phyloP scores from a whole-genome alignment of 2,797 vertebrate species.

The Myoxocephalus aenaeus region DNA sequence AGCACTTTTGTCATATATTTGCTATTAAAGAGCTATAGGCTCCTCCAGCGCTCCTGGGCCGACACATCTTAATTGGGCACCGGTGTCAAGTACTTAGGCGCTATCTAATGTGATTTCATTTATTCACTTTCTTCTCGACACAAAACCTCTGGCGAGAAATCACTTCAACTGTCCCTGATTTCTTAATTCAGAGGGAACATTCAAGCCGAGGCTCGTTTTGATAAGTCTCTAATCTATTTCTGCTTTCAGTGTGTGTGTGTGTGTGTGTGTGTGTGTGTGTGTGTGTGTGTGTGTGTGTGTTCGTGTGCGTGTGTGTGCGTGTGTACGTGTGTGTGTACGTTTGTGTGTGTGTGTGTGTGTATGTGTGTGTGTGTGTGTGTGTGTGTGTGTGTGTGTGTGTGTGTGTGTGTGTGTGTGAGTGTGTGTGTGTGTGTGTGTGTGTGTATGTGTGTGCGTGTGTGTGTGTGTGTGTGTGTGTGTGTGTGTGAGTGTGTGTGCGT shows the following conservation, averaged over 20 bases:
- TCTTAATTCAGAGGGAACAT: conserved; percentile 42
- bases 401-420: no score
- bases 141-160: conserved; percentile 28
- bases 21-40: conserved; percentile 57
- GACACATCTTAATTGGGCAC: conserved; percentile 58
- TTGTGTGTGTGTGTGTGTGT: no score
- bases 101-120: conserved; percentile 61
- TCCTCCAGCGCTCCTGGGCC: conserved; percentile 14
- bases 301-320: no score
- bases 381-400: no score
- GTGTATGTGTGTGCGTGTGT: no score
- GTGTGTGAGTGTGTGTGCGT: no score
- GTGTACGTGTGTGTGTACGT: no score
- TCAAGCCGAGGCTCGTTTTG: conserved; percentile 36
- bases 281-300: no score
- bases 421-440: no score
- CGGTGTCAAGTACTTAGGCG: conserved; percentile 52
- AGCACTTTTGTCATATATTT: conserved; percentile 55
- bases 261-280: no score
- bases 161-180: conserved; percentile 42
- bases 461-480: no score
- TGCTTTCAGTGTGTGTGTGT: background rate
- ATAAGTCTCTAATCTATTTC: conserved; percentile 51
- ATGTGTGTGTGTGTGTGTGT: no score
- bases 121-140: conserved; percentile 55